These are phyloP conservation scores for Drosophila quinaria DNA, from an alignment of 2,888 invertebrate genomes.

Conservation along the genomic window DNA sequence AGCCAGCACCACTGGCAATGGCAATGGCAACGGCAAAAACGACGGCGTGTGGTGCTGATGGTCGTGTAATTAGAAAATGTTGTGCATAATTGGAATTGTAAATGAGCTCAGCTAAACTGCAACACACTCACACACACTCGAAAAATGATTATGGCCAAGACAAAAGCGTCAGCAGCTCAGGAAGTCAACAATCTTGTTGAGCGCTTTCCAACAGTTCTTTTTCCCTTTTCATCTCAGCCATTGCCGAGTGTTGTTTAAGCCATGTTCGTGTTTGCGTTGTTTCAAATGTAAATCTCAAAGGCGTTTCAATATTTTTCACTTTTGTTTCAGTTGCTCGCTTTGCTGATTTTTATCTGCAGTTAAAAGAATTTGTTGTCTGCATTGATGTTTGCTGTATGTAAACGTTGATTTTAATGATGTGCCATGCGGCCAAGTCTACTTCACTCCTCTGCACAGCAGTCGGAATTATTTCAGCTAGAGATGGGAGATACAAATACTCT, in stretches of 20 bases:
- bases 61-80: conserved; percentile 82
- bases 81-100: conserved; percentile 82
- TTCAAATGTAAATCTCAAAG: conserved; percentile 73
- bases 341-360: conserved; percentile 78
- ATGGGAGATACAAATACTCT: background rate
- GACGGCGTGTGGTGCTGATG: conserved; percentile 65
- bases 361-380: conserved; percentile 76
- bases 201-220: conserved; percentile 52
- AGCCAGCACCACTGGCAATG: background rate
- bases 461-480: conserved; percentile 6
- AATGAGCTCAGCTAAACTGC: conserved; percentile 68
- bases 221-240: background rate
- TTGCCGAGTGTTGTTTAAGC: conserved; percentile 4
- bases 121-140: conserved; percentile 11
- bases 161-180: conserved; percentile 49
- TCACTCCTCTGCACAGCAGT: background rate
- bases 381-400: conserved; percentile 76
- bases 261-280: conserved; percentile 71
- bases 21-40: too few species aligned
- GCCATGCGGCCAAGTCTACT: conserved; percentile 53
- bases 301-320: conserved; percentile 70
- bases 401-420: conserved; percentile 80
- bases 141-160: conserved; percentile 22
- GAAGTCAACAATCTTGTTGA: conserved; percentile 74
- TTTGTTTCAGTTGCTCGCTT: conserved; percentile 66